Evolutionary conservation across 2,797 vertebrate genomes (phyloP).

Genomic region (Anniella stebbinsi): DNA sequence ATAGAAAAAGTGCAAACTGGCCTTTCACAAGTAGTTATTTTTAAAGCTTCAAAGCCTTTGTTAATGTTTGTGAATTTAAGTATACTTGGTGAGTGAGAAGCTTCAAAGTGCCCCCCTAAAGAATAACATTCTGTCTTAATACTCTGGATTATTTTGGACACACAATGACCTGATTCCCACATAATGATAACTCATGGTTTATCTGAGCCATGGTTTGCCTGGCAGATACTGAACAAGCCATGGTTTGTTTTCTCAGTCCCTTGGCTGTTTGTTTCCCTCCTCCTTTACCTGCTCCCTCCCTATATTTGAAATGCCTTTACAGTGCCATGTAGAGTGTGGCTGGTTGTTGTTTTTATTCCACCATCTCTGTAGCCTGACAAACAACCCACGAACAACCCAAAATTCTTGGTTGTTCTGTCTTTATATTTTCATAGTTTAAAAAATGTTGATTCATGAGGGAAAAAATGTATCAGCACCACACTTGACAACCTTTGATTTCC

Average conservation of each 20-base stretch:
- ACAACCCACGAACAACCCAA: too few relatives aligned
- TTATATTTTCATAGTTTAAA: background rate
- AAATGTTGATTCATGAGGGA: background rate
- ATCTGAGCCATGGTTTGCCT: too few relatives aligned
- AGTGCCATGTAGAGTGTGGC: too few relatives aligned
- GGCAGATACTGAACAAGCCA: too few relatives aligned
- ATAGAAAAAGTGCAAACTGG: background rate
- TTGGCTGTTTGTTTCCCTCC: too few relatives aligned
- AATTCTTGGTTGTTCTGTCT: background rate
- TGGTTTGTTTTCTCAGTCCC: too few relatives aligned
- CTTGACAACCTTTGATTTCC: background rate
- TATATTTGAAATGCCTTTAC: too few relatives aligned
- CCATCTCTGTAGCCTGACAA: too few relatives aligned
- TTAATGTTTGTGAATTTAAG: background rate
- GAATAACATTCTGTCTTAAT: background rate
- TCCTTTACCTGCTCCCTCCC: too few relatives aligned
- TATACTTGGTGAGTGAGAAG: background rate
- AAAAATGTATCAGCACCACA: background rate
- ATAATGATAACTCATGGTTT: too few relatives aligned
- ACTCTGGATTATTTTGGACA: background rate
- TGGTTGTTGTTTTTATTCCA: too few relatives aligned
- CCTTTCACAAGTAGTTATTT: background rate
- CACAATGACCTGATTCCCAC: too few relatives aligned
- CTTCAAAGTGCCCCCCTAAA: background rate
- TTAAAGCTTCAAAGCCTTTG: background rate